phyloP scores from a whole-genome alignment of 1,140 invertebrate genomes.

The Sipha flava region DNA sequence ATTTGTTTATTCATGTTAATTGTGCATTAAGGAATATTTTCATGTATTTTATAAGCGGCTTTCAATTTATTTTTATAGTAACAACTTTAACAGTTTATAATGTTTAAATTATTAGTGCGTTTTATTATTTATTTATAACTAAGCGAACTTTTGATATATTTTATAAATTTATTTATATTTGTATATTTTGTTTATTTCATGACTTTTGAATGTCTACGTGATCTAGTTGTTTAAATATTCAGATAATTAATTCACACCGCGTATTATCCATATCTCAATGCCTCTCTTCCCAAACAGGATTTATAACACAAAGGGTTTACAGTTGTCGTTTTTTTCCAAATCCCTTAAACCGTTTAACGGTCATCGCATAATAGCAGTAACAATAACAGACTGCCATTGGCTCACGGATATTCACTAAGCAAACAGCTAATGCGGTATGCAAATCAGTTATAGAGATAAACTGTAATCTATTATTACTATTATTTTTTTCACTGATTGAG shows the following conservation, averaged over 20 bases:
- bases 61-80: no score
- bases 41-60: no score
- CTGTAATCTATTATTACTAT: neutral
- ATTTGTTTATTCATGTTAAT: no score
- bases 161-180: no score
- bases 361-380: conserved; percentile 1
- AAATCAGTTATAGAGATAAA: neutral
- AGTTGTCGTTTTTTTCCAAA: neutral
- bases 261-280: neutral
- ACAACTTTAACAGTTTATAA: no score
- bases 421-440: conserved; percentile 6
- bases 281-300: neutral
- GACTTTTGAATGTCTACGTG: neutral
- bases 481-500: neutral
- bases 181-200: no score
- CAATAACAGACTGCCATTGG: neutral
- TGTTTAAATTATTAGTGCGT: no score
- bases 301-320: neutral
- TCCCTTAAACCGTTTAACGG: conserved; percentile 15
- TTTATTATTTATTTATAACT: no score
- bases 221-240: neutral
- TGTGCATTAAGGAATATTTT: no score
- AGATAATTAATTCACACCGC: neutral
- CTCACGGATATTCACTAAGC: neutral
- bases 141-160: no score